Evolutionary conservation across 2,888 invertebrate species (phyloP).

Genomic region (Agonopterix heracliana): DNA sequence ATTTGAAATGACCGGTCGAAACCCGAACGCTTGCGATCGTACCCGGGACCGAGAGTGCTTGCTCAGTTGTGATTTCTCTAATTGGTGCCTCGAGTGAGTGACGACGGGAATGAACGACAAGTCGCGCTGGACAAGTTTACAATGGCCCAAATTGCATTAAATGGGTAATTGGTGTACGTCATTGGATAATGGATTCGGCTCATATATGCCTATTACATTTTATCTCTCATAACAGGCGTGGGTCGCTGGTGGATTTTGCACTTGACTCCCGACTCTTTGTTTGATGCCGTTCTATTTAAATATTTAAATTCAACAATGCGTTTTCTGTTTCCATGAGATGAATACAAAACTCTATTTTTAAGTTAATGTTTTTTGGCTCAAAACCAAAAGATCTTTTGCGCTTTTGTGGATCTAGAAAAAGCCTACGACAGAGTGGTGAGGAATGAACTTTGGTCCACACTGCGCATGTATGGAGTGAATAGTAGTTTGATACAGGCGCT

Average conservation of each 20-base stretch:
- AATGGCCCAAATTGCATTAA: conserved; percentile 74
- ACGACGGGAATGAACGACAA: conserved; percentile 62
- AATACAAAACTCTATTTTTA: conserved; percentile 49
- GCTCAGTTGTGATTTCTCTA: conserved; percentile 59
- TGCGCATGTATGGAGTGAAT: no score
- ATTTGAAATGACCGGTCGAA: conserved; percentile 58
- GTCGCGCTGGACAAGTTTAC: conserved; percentile 54
- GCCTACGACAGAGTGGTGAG: no score
- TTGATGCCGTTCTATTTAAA: conserved; percentile 51
- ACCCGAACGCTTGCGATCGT: conserved; percentile 46
- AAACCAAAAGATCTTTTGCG: no score
- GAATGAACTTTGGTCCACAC: no score
- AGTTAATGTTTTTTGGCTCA: conserved; percentile 9
- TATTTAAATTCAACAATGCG: conserved; percentile 57
- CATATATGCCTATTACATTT: conserved; percentile 57
- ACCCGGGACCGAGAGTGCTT: conserved; percentile 44
- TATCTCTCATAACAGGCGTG: conserved; percentile 53
- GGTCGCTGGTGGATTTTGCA: conserved; percentile 62
- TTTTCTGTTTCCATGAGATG: conserved; percentile 55
- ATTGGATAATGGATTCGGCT: conserved; percentile 73
- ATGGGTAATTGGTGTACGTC: conserved; percentile 75
- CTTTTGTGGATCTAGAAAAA: no score
- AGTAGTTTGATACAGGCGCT: no score
- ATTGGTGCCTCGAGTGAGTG: conserved; percentile 72
- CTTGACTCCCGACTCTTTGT: conserved; percentile 62